Evolutionary conservation across 2,888 invertebrate genomes (phyloP).

Genomic region (Chrysolina haemoptera): DNA sequence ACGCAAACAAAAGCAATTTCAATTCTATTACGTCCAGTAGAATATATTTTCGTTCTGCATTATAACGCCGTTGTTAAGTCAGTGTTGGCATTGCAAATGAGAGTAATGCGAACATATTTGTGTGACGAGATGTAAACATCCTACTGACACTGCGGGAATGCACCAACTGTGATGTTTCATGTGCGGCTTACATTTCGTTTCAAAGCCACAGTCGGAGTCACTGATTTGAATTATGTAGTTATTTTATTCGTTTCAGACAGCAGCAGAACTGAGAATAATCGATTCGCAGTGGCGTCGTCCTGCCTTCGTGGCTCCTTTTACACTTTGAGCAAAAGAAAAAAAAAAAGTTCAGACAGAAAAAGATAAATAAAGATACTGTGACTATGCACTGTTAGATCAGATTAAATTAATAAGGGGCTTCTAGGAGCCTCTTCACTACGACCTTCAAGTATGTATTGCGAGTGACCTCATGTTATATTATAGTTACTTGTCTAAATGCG

Average conservation of each 20-base stretch:
- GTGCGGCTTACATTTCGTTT: constrained; percentile 14
- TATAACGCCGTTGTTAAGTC: constrained; percentile 20
- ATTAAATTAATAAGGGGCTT: too few relatives aligned
- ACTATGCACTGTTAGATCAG: too few relatives aligned
- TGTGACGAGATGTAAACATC: constrained; percentile 31
- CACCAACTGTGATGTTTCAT: constrained; percentile 16
- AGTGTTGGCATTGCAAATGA: constrained; percentile 19
- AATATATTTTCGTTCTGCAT: constrained; percentile 21
- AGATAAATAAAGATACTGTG: too few relatives aligned
- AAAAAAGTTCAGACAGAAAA: background rate
- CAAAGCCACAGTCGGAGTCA: constrained; percentile 28
- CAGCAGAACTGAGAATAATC: background rate
- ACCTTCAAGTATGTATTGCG: too few relatives aligned
- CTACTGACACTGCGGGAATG: constrained; percentile 16
- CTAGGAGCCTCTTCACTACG: too few relatives aligned
- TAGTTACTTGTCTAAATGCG: too few relatives aligned
- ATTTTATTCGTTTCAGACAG: constrained; percentile 12
- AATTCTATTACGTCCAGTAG: constrained; percentile 22
- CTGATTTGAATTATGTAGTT: constrained; percentile 23
- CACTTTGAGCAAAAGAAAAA: too few relatives aligned
- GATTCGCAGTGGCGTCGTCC: too few relatives aligned
- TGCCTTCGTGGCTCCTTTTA: too few relatives aligned
- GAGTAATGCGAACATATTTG: constrained; percentile 21
- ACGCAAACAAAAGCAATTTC: constrained; percentile 20
- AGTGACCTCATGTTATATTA: too few relatives aligned